Conservation (phyloP, 35 echinoderm and acorn worm species). For the Apostichopus californicus region DNA sequence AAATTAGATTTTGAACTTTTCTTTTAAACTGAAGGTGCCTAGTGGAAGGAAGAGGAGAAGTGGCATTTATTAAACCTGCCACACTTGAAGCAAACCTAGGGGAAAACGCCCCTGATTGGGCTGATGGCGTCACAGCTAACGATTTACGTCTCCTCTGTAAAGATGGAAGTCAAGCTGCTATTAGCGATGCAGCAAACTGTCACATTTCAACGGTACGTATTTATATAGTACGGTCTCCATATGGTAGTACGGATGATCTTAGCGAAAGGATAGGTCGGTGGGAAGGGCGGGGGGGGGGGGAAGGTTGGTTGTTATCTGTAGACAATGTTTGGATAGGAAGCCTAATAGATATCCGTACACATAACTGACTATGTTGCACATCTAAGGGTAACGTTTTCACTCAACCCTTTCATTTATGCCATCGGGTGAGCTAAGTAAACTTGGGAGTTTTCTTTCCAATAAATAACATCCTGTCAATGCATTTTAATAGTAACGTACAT, state of each 20-base stretch:
- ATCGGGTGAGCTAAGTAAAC: no score
- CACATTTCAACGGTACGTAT: conserved; percentile 71
- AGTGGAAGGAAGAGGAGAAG: conserved; percentile 71
- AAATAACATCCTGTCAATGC: no score
- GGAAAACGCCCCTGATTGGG: conserved; percentile 45
- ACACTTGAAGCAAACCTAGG: conserved; percentile 61
- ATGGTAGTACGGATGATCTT: background rate
- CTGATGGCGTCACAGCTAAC: background rate
- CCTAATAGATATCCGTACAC: no score
- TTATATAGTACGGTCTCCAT: background rate
- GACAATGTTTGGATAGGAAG: no score
- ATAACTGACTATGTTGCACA: no score
- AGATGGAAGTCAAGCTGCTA: conserved; percentile 38
- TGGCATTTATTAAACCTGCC: conserved; percentile 85
- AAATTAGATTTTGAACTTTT: background rate
- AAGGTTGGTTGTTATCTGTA: no score
- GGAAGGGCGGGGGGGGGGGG: no score
- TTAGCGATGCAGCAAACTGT: conserved; percentile 49
- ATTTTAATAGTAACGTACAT: no score
- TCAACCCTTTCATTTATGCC: no score
- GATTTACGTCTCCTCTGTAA: conserved; percentile 73
- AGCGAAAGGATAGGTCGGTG: background rate
- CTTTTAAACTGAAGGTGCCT: conserved; percentile 61
- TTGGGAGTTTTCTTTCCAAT: no score
- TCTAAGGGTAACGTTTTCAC: no score